Percentiles rank a stretch among this genome's conserved stretches.
Conservation (phyloP, 2,888 invertebrate species). For the Drosophila paranaensis region DNA sequence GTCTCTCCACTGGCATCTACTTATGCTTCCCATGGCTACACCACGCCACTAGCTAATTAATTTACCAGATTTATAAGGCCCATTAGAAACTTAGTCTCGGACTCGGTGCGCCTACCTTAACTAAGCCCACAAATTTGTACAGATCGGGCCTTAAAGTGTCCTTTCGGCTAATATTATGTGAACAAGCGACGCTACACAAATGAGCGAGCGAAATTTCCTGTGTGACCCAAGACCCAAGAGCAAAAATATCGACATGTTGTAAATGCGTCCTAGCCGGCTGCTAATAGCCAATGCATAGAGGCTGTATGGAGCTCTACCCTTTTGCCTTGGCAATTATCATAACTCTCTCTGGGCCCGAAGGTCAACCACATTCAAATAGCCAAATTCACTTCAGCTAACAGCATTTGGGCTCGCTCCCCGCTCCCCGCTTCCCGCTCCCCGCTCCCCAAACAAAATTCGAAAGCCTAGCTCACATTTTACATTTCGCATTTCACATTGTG, state of each 20-base stretch:
- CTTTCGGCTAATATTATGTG: constrained; percentile 10
- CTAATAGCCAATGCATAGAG: constrained; percentile 49
- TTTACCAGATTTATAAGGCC: background rate
- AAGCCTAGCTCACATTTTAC: constrained; percentile 18
- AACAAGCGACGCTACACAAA: constrained; percentile 16
- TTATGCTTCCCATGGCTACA: background rate
- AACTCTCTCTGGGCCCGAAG: constrained; percentile 39
- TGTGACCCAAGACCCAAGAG: constrained; percentile 5
- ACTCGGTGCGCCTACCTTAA: background rate
- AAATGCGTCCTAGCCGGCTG: constrained; percentile 40
- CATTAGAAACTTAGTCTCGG: background rate
- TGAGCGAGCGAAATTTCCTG: constrained; percentile 32
- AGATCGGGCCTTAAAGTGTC: constrained; percentile 9
- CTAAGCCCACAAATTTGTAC: constrained; percentile 5
- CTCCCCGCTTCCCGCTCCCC: no score
- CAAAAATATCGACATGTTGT: constrained; percentile 45
- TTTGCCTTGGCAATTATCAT: constrained; percentile 52
- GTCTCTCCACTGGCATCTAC: background rate
- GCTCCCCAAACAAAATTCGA: no score
- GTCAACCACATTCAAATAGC: constrained; percentile 38
- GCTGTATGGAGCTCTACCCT: constrained; percentile 37
- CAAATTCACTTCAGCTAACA: constrained; percentile 36
- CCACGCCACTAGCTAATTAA: background rate
- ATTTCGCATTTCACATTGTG: constrained; percentile 22
- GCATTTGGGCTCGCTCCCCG: constrained; percentile 18